These are phyloP conservation scores for Simalia tracyae DNA, from an alignment of 2,797 vertebrate species.

Conservation along the genomic window DNA sequence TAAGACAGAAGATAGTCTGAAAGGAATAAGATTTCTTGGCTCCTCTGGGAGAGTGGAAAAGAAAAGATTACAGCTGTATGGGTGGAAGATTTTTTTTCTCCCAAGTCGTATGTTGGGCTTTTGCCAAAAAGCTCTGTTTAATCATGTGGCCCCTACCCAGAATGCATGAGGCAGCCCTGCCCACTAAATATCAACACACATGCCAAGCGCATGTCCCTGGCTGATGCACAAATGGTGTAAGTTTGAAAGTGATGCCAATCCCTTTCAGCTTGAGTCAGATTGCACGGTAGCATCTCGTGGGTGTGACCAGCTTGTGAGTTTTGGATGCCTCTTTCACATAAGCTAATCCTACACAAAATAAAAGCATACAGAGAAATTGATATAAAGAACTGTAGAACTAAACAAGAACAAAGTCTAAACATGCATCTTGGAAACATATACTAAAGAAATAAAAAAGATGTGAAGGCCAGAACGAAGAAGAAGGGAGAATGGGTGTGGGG, in stretches of 20 bases:
- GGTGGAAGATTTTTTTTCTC: neutral
- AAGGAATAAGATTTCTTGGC: neutral
- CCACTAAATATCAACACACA: neutral
- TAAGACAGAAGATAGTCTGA: neutral
- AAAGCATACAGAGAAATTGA: too few relatives aligned
- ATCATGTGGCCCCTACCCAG: neutral
- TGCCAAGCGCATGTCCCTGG: neutral
- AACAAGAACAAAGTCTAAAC: neutral
- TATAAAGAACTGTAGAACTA: fast-evolving
- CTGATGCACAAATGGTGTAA: neutral
- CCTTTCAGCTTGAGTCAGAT: neutral
- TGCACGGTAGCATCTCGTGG: too few relatives aligned
- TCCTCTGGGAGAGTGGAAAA: neutral
- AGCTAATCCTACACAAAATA: too few relatives aligned
- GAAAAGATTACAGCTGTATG: neutral
- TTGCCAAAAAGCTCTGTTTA: neutral
- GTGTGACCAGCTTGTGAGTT: too few relatives aligned
- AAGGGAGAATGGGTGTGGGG: neutral
- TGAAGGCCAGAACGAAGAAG: neutral
- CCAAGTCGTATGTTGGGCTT: neutral
- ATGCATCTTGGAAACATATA: neutral
- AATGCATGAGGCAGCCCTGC: neutral
- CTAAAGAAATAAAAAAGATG: neutral
- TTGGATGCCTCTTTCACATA: too few relatives aligned
- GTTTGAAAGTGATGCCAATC: neutral